Conservation (phyloP, 1,140 invertebrate species). For the Gryon sp. region DNA sequence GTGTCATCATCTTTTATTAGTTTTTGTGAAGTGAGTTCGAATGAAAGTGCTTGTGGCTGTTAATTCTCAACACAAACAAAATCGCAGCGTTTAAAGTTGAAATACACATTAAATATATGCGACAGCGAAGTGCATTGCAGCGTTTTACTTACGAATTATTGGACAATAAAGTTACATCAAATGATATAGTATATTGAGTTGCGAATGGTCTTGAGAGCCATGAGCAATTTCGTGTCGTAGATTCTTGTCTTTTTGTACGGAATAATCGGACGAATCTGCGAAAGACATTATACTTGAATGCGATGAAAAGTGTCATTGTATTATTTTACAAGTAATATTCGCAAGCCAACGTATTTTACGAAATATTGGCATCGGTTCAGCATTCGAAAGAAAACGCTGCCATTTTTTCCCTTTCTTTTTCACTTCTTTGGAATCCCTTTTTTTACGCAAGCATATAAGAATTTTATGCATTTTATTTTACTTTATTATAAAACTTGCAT, state of each 20-base stretch:
- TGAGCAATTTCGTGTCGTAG: constrained; percentile 38
- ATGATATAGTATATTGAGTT: constrained; percentile 41
- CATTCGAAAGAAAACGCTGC: neutral
- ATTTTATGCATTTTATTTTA: neutral
- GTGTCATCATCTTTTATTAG: constrained; percentile 44
- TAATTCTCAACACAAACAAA: constrained; percentile 42
- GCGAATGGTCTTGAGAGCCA: constrained; percentile 42
- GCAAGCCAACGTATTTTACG: constrained; percentile 31
- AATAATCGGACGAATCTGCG: constrained; percentile 27
- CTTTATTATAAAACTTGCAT: neutral
- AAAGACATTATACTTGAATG: constrained; percentile 24
- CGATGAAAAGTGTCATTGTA: constrained; percentile 51
- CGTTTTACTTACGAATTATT: constrained; percentile 58
- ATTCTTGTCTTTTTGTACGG: constrained; percentile 5
- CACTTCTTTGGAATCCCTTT: too few species aligned
- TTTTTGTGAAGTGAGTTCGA: constrained; percentile 3
- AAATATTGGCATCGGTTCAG: constrained; percentile 49
- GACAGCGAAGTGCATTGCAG: constrained; percentile 26
- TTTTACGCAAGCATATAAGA: neutral
- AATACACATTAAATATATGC: constrained; percentile 33
- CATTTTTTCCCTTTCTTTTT: neutral
- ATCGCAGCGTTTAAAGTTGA: constrained; percentile 44
- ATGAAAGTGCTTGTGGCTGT: constrained; percentile 42
- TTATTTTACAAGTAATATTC: constrained; percentile 57
- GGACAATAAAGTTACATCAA: constrained; percentile 50